Conservation (phyloP, 2,888 invertebrate species). For the Leptothorax acervorum region DNA sequence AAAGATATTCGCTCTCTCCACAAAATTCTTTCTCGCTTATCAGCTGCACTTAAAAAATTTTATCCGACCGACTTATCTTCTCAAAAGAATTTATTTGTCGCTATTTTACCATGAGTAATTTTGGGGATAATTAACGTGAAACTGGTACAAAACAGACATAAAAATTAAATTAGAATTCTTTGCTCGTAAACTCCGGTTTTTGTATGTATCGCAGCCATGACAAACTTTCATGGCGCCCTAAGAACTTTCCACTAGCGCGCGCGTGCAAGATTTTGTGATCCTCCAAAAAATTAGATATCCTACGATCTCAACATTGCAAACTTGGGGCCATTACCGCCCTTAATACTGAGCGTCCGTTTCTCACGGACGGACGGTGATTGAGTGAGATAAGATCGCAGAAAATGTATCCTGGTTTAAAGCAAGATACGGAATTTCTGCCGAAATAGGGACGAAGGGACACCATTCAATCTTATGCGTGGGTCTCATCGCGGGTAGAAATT, state of each 20-base stretch:
- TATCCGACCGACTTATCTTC: neutral
- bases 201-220: neutral
- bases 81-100: neutral
- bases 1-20: neutral
- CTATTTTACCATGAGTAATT: neutral
- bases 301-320: constrained; percentile 15
- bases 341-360: neutral
- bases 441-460: constrained; percentile 10
- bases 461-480: neutral
- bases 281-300: constrained; percentile 16
- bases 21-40: neutral
- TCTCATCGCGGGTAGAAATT: neutral
- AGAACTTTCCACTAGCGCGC: constrained; percentile 9
- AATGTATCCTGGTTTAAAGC: constrained; percentile 17
- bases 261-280: neutral
- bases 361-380: neutral
- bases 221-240: constrained; percentile 12
- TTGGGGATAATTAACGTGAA: constrained; percentile 22
- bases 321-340: neutral
- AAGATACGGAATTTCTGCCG: constrained; percentile 15
- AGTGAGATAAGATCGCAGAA: neutral
- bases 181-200: neutral
- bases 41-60: neutral
- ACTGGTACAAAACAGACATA: neutral
- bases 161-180: neutral